Percentiles rank a stretch among this genome's conserved stretches.
Evolutionary conservation across 2,113 vertebrate species (phyloP).

Genomic region (Myotis brandtii): DNA sequence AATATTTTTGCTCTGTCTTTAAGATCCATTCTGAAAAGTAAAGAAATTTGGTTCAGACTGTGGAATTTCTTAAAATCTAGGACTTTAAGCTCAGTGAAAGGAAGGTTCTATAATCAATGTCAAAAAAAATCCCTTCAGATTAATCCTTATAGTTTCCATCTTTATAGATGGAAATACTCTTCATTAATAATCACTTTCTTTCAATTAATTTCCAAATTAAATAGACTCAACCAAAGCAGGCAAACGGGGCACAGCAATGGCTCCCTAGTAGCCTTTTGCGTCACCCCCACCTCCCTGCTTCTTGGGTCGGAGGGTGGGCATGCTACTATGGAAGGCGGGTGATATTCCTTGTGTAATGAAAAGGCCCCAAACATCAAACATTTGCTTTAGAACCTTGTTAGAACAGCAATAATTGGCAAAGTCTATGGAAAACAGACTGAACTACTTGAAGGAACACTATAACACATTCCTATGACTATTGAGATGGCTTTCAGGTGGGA

Average conservation of each 20-base stretch:
- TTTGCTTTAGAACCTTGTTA: slow-evolving; percentile 41
- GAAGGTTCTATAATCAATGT: not conserved
- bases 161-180: slow-evolving; percentile 24
- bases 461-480: not conserved
- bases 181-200: slow-evolving; percentile 46
- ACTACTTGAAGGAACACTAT: not conserved
- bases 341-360: not conserved
- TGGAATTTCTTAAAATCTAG: slow-evolving; percentile 53
- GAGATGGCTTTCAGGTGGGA: not conserved
- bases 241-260: not conserved
- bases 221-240: not conserved
- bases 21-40: slow-evolving; percentile 44
- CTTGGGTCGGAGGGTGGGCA: not conserved
- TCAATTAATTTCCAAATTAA: slow-evolving; percentile 32
- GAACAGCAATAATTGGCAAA: not conserved
- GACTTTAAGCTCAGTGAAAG: slow-evolving; percentile 12
- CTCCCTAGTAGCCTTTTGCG: not conserved
- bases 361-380: not conserved
- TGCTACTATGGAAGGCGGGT: too few relatives aligned
- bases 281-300: not conserved
- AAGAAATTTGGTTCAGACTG: slow-evolving; percentile 7
- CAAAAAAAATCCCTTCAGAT: not conserved
- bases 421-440: not conserved
- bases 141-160: not conserved
- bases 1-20: not conserved